Evolutionary conservation across 92 coral and sea anemone genomes (phyloP).

Genomic region (Galaxea fascicularis): DNA sequence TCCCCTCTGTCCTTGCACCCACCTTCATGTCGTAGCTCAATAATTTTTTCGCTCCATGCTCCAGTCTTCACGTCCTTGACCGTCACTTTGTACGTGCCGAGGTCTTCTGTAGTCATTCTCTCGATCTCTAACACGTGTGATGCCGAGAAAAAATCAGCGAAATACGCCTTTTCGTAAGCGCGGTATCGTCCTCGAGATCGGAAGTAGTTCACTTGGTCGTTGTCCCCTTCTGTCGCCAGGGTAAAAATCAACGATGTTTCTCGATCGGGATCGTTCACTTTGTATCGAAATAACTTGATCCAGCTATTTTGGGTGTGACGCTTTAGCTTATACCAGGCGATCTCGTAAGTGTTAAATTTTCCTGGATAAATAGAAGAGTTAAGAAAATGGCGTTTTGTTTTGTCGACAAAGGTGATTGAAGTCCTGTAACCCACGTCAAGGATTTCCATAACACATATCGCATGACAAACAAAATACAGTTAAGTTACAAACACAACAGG

Average conservation of each 20-base stretch:
- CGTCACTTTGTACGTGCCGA: slow-evolving; percentile 80
- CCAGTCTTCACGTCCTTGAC: slow-evolving; percentile 52
- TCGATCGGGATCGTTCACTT: neutral
- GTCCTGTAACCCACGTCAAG: too few species aligned
- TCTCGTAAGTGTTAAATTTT: slow-evolving; percentile 2
- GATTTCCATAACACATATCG: too few species aligned
- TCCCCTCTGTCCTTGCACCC: neutral
- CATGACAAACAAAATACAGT: too few species aligned
- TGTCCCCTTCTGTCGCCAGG: neutral
- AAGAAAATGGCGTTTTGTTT: neutral
- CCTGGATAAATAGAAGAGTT: neutral
- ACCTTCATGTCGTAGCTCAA: slow-evolving; percentile 79
- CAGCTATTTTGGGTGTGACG: neutral
- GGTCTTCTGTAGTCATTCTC: slow-evolving; percentile 58
- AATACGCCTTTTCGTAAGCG: slow-evolving; percentile 74
- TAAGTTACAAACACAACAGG: too few species aligned
- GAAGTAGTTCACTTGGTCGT: too few species aligned
- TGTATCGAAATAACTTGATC: slow-evolving; percentile 1
- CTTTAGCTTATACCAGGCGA: slow-evolving; percentile 33
- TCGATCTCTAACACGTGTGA: slow-evolving; percentile 79
- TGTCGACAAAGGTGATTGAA: too few species aligned
- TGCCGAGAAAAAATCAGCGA: slow-evolving; percentile 70
- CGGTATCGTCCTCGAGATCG: slow-evolving; percentile 68
- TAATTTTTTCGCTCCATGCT: slow-evolving; percentile 69
- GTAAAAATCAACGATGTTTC: slow-evolving; percentile 9